These are phyloP conservation scores for Hyppa rectilinea DNA, from an alignment of 2,888 invertebrate genomes.

Conservation along the genomic window DNA sequence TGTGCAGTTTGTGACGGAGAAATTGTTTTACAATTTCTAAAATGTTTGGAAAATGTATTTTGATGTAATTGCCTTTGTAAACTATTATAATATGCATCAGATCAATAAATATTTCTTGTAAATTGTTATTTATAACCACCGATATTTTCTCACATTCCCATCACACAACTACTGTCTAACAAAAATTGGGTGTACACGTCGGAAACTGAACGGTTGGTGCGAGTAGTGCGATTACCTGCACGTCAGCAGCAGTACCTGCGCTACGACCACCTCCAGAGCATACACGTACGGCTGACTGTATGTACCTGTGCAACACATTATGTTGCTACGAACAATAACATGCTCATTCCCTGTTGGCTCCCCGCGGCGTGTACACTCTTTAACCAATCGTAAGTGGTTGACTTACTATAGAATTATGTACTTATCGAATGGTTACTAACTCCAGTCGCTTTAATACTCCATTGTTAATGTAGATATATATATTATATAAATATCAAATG, in stretches of 20 bases:
- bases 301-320: background rate
- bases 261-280: too few species aligned
- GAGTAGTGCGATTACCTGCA: background rate
- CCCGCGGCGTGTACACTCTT: background rate
- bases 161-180: background rate
- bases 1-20: background rate
- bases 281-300: background rate
- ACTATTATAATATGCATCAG: background rate
- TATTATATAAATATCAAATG: constrained; percentile 23
- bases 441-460: constrained; percentile 38
- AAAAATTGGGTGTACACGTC: background rate
- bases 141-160: constrained; percentile 23
- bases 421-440: constrained; percentile 46
- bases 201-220: background rate
- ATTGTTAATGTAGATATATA: constrained; percentile 54
- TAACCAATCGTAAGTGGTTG: background rate
- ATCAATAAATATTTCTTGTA: constrained; percentile 8
- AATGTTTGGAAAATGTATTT: background rate
- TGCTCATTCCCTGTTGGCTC: too few species aligned
- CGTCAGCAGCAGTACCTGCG: background rate
- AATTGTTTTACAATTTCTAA: constrained; percentile 1
- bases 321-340: too few species aligned
- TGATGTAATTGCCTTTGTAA: constrained; percentile 20
- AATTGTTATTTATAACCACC: constrained; percentile 37
- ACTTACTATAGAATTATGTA: constrained; percentile 19